phyloP scores from a whole-genome alignment of 2,113 vertebrate genomes.

The Pungitius pungitius region DNA sequence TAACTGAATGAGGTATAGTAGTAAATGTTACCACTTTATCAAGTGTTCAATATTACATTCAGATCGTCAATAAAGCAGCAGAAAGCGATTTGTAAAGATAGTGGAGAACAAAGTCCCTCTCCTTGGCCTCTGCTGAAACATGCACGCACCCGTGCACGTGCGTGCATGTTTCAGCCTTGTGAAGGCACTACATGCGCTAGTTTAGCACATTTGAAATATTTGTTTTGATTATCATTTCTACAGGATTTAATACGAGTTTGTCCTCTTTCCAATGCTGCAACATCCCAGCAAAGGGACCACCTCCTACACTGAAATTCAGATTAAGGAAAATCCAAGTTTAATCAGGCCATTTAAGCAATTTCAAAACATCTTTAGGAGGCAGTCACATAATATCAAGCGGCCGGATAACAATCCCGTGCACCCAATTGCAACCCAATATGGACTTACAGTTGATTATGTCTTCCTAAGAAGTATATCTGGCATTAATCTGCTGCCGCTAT shows the following conservation, averaged over 20 bases:
- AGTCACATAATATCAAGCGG: constrained; percentile 36
- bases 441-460: constrained; percentile 38
- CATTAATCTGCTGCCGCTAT: constrained; percentile 57
- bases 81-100: neutral
- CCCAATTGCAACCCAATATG: constrained; percentile 20
- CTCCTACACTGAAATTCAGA: neutral
- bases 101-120: neutral
- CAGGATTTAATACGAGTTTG: neutral
- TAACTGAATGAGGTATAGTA: neutral
- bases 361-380: constrained; percentile 25
- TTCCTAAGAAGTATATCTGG: constrained; percentile 37
- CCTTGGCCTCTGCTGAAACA: too few species aligned
- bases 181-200: neutral
- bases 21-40: neutral
- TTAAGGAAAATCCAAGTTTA: neutral
- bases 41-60: neutral
- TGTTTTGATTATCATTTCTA: neutral
- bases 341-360: neutral
- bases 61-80: neutral
- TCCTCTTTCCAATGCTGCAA: neutral
- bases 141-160: too few species aligned
- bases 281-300: neutral
- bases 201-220: neutral
- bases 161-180: neutral
- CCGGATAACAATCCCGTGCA: constrained; percentile 44